A percentile compares a stretch with the other conserved stretches of the same genome.
Evolutionary conservation across 1,140 invertebrate genomes (phyloP).

Genomic region (Cydia strobilella): DNA sequence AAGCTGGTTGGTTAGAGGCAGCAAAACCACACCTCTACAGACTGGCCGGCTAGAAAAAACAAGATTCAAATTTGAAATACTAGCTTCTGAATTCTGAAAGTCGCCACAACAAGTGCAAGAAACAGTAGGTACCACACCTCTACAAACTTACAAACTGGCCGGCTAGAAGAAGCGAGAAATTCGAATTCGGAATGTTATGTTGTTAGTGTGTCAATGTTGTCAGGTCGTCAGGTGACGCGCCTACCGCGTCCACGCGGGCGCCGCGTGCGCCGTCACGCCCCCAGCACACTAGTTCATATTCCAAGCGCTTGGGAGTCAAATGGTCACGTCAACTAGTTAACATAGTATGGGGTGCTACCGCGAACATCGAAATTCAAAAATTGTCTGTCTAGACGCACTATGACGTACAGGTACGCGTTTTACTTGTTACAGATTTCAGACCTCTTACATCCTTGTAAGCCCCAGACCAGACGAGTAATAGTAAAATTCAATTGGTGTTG

Average conservation of each 20-base stretch:
- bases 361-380: too few species aligned
- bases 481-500: too few species aligned
- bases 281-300: conserved; percentile 4
- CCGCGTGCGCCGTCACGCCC: conserved; percentile 50
- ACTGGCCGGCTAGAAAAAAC: neutral
- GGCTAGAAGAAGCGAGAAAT: neutral
- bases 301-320: too few species aligned
- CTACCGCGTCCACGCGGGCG: conserved; percentile 35
- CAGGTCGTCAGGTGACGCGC: conserved; percentile 42
- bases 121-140: neutral
- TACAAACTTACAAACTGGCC: neutral
- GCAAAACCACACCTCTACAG: too few species aligned
- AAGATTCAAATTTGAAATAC: neutral
- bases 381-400: too few species aligned
- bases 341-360: too few species aligned
- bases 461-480: too few species aligned
- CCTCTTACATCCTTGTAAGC: too few species aligned
- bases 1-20: too few species aligned
- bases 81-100: neutral
- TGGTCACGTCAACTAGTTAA: too few species aligned
- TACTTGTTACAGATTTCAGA: too few species aligned
- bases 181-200: conserved; percentile 2
- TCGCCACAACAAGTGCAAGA: neutral
- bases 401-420: too few species aligned
- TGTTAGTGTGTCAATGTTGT: conserved; percentile 35